Evolutionary conservation across 2,113 vertebrate species (phyloP).

Genomic region (Dromaius novaehollandiae): DNA sequence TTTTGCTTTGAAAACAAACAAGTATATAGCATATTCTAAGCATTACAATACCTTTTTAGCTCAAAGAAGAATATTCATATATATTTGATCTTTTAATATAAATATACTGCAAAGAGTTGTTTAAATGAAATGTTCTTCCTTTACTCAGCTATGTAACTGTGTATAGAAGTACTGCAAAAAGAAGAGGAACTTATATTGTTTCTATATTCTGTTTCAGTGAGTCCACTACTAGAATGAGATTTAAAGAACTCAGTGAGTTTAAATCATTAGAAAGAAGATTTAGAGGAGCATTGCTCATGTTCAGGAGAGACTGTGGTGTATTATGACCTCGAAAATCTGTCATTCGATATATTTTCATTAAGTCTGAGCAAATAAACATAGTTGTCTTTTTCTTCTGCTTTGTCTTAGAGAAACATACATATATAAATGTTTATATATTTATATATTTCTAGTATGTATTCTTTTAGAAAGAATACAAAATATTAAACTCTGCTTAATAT

Average conservation of each 20-base stretch:
- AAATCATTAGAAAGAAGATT: not conserved
- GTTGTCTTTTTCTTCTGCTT: not conserved
- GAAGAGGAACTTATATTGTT: not conserved
- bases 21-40: not conserved
- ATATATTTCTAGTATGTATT: not conserved
- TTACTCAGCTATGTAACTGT: not conserved
- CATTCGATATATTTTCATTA: not conserved
- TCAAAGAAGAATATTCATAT: not conserved
- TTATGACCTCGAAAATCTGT: not conserved
- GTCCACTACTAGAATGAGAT: not conserved
- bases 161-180: not conserved
- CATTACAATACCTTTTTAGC: not conserved
- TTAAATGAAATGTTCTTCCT: not conserved
- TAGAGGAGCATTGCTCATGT: not conserved
- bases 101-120: not conserved
- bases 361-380: not conserved
- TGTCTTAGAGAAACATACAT: not conserved
- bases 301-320: not conserved
- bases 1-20: not conserved
- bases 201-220: not conserved
- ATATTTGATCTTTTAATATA: not conserved
- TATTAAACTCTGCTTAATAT: too few relatives aligned
- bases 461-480: not conserved
- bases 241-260: not conserved
- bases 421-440: not conserved